Evolutionary conservation across 2,797 vertebrate genomes (phyloP).

Genomic region (Hafferia zeledoni): DNA sequence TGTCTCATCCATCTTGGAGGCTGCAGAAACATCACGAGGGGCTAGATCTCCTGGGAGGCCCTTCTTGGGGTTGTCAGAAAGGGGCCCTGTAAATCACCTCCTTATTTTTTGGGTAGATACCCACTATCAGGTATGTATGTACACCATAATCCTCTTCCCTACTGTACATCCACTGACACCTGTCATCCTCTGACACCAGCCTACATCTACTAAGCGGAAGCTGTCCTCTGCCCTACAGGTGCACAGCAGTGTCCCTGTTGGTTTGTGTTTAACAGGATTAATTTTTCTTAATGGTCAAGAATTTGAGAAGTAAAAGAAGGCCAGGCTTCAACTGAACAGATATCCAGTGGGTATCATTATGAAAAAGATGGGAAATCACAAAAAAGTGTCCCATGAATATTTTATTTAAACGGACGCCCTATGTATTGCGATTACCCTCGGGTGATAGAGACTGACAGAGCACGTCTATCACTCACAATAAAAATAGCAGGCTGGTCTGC

Average conservation of each 20-base stretch:
- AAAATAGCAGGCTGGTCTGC: constrained; percentile 35
- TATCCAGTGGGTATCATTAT: neutral
- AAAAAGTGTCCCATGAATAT: neutral
- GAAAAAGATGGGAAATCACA: constrained; percentile 14
- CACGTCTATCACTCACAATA: neutral
- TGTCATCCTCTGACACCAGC: neutral
- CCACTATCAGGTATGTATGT: neutral
- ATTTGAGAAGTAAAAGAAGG: neutral
- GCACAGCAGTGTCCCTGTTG: accelerated
- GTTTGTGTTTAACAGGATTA: neutral
- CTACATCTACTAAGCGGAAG: neutral
- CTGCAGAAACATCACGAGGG: accelerated
- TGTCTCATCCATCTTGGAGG: neutral
- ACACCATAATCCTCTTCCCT: neutral
- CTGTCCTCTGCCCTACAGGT: neutral
- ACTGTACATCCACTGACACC: too few species aligned
- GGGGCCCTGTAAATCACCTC: neutral
- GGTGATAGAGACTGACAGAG: constrained; percentile 3
- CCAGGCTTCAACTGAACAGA: neutral
- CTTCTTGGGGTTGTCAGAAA: neutral
- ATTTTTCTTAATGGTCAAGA: constrained; percentile 1
- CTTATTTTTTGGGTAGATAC: neutral
- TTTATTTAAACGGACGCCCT: neutral
- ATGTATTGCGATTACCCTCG: neutral
- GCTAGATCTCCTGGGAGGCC: neutral